phyloP scores from a whole-genome alignment of 2,797 vertebrate species.

The Pyrocephalus nanus region DNA sequence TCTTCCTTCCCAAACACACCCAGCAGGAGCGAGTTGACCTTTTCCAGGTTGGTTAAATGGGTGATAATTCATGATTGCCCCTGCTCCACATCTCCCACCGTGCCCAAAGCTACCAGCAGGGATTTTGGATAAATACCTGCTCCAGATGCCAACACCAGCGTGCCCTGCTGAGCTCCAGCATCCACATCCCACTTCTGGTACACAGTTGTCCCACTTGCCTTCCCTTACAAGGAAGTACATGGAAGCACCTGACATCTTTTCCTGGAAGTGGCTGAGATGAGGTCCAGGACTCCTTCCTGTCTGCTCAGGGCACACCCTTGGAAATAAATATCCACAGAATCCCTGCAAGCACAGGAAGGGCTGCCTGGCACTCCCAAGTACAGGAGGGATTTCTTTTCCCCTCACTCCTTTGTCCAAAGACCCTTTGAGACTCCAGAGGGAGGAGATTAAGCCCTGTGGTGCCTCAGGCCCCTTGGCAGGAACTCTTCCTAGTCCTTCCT shows the following conservation, averaged over 20 bases:
- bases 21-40: rapidly evolving
- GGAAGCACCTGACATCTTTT: background rate
- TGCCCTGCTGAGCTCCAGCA: background rate
- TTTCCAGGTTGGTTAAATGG: background rate
- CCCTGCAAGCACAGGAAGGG: background rate
- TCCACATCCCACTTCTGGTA: rapidly evolving
- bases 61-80: rapidly evolving
- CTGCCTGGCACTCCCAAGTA: background rate
- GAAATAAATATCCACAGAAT: too few relatives aligned
- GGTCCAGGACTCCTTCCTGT: too few relatives aligned
- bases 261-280: too few relatives aligned
- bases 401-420: background rate
- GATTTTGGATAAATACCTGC: background rate
- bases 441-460: background rate
- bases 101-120: rapidly evolving
- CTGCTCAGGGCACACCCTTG: too few relatives aligned
- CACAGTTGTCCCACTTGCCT: background rate
- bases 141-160: rapidly evolving
- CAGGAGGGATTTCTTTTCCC: background rate
- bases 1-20: background rate
- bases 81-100: too few relatives aligned
- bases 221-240: background rate
- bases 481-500: background rate
- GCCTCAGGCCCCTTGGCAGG: background rate
- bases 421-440: background rate